Evolutionary conservation across 2,113 vertebrate genomes (phyloP).

Genomic region (Pterocles burchelli): DNA sequence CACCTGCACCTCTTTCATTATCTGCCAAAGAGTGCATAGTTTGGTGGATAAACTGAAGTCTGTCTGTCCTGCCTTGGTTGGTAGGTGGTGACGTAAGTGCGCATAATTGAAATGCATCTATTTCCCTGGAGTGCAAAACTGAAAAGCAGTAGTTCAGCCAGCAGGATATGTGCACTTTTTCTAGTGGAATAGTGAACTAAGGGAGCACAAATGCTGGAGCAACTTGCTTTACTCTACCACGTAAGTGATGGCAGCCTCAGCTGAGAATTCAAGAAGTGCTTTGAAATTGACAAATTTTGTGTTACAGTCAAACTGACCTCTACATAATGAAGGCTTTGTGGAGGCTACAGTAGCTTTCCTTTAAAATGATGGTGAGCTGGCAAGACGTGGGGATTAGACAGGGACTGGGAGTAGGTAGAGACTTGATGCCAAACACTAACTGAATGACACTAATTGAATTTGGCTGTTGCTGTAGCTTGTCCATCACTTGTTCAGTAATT

Average conservation of each 20-base stretch:
- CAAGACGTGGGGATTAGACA: not conserved
- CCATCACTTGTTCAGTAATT: not conserved
- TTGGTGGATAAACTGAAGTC: not conserved
- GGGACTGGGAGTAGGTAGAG: not conserved
- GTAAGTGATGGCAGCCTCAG: not conserved
- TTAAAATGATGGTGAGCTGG: not conserved
- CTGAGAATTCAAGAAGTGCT: not conserved
- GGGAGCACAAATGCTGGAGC: constrained; percentile 8
- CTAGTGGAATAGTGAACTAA: not conserved
- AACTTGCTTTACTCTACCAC: not conserved
- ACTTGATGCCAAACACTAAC: not conserved
- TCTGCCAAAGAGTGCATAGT: not conserved
- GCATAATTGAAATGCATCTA: not conserved
- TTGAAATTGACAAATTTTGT: not conserved
- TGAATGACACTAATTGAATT: not conserved
- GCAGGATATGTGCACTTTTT: not conserved
- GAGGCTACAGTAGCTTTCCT: not conserved
- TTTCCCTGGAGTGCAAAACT: constrained; percentile 1
- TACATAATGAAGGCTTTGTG: not conserved
- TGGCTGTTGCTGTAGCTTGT: not conserved
- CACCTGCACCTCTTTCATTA: not conserved
- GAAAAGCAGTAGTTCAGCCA: constrained; percentile 2
- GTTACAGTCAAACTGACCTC: not conserved
- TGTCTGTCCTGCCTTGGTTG: not conserved
- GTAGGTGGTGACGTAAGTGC: not conserved